Evolutionary conservation across 2,113 vertebrate genomes (phyloP).

Genomic region (Trogon melanurus): DNA sequence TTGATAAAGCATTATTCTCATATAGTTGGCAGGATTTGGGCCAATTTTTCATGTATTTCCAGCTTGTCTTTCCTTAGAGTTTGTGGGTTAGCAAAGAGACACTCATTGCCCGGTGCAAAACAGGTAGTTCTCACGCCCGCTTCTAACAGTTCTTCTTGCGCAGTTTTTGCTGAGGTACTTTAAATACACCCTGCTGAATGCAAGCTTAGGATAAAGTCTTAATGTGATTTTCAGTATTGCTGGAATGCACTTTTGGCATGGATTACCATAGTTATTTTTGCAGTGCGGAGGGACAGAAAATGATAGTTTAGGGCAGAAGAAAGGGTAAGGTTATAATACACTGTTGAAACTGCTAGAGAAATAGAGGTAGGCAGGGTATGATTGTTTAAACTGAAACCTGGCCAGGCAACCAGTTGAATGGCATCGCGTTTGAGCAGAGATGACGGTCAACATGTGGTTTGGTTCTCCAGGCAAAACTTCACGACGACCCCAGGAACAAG

Average conservation of each 20-base stretch:
- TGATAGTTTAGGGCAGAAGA: conserved; percentile 1
- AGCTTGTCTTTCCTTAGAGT: neutral
- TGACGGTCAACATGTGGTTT: neutral
- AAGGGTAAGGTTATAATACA: neutral
- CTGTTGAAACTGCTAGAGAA: neutral
- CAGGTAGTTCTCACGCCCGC: neutral
- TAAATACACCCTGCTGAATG: neutral
- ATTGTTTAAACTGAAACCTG: neutral
- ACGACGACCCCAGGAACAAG: neutral
- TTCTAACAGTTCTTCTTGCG: neutral
- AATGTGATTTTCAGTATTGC: neutral
- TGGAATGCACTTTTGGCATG: conserved; percentile 5
- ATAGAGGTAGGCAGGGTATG: neutral
- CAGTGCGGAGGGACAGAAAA: neutral
- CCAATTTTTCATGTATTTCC: neutral
- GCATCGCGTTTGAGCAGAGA: neutral
- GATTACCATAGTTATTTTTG: neutral
- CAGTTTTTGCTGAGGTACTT: neutral
- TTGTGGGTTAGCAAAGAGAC: neutral
- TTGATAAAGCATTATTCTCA: neutral
- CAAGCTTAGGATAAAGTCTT: neutral
- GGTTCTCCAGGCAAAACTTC: neutral
- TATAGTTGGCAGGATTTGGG: neutral
- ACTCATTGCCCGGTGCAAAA: neutral
- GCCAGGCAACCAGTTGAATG: neutral